Percentiles rank a stretch among this genome's conserved stretches.
These are phyloP conservation scores for Xerus inauris DNA, from an alignment of 2,113 vertebrate species.

Conservation along the genomic window DNA sequence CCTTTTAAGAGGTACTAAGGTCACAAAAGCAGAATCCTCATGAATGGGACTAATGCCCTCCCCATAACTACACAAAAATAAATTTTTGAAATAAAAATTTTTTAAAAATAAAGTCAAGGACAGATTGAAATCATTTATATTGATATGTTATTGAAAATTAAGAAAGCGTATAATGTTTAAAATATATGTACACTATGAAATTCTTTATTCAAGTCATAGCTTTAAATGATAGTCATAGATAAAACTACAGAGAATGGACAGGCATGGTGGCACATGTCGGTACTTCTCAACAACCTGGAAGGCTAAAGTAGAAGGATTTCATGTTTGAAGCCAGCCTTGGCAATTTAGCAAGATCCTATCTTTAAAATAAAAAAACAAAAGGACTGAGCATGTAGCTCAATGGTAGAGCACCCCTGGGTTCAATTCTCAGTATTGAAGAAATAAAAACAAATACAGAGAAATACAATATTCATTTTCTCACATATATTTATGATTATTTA, in stretches of 20 bases:
- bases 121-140: background rate
- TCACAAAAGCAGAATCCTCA: background rate
- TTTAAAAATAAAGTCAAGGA: background rate
- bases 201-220: background rate
- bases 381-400: too few relatives aligned
- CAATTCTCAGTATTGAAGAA: too few relatives aligned
- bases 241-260: background rate
- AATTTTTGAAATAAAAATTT: too few relatives aligned
- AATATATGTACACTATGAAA: background rate
- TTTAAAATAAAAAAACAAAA: too few relatives aligned
- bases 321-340: too few relatives aligned
- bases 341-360: too few relatives aligned
- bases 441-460: background rate
- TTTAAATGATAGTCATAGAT: background rate
- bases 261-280: too few relatives aligned
- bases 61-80: background rate
- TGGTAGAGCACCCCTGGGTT: too few relatives aligned
- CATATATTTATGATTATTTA: constrained; percentile 24
- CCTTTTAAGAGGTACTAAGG: background rate
- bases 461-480: background rate
- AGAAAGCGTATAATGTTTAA: background rate
- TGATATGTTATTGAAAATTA: background rate
- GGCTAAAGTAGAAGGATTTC: too few relatives aligned
- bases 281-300: too few relatives aligned
- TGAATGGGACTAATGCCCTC: background rate